phyloP scores from a whole-genome alignment of 2,888 invertebrate species.

The Amblyteles armatorius region DNA sequence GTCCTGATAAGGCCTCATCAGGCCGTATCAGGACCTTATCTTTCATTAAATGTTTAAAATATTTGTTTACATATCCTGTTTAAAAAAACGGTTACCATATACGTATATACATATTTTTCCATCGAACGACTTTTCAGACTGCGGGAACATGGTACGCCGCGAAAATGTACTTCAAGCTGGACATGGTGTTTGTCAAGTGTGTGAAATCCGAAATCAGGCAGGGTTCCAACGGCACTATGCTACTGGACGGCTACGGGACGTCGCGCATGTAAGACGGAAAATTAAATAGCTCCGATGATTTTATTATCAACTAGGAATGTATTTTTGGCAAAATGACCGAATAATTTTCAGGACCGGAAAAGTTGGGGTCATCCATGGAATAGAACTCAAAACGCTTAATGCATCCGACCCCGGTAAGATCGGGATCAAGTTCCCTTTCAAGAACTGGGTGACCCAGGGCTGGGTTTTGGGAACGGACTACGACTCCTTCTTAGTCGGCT shows the following conservation, averaged over 20 bases:
- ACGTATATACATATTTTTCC: too few relatives aligned
- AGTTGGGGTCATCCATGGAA: slow-evolving; percentile 86
- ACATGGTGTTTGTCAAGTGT: background rate
- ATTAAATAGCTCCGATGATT: too few relatives aligned
- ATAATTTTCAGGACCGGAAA: slow-evolving; percentile 86
- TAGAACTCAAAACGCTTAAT: slow-evolving; percentile 85
- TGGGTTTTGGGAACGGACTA: slow-evolving; percentile 90
- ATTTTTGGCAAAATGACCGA: background rate
- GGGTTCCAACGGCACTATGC: background rate
- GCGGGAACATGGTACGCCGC: background rate
- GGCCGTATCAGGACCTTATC: too few relatives aligned
- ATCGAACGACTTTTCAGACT: background rate
- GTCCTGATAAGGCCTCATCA: too few relatives aligned
- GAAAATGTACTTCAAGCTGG: background rate
- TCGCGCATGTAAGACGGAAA: too few relatives aligned
- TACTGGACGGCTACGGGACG: background rate
- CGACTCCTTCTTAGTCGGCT: slow-evolving; percentile 87
- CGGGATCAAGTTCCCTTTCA: slow-evolving; percentile 80
- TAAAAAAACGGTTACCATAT: too few relatives aligned
- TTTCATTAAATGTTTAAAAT: too few relatives aligned
- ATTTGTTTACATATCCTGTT: too few relatives aligned
- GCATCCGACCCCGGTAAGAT: background rate
- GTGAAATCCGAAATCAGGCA: background rate
- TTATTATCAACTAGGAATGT: too few relatives aligned
- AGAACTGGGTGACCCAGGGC: slow-evolving; percentile 85